Conservation (phyloP, 1,140 invertebrate species). For the Ceratina calcarata region DNA sequence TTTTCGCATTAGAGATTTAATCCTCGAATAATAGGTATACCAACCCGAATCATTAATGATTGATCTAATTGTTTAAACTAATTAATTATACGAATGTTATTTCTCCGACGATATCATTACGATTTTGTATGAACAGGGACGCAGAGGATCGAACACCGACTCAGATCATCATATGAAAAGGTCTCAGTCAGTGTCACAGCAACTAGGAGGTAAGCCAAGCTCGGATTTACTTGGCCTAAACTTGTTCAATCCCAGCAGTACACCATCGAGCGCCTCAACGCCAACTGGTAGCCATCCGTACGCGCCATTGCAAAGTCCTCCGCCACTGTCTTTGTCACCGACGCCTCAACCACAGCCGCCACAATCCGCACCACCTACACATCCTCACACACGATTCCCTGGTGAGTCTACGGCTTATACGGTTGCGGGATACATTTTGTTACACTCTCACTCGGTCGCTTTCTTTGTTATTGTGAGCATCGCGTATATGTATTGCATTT, state of each 20-base stretch:
- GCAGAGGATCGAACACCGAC: slow-evolving; percentile 83
- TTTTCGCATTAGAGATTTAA: not conserved
- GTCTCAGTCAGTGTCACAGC: slow-evolving; percentile 89
- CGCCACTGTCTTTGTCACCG: slow-evolving; percentile 78
- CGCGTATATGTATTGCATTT: not conserved
- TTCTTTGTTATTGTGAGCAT: not conserved
- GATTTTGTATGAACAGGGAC: slow-evolving; percentile 71
- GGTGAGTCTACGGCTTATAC: slow-evolving; percentile 55
- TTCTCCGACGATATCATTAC: not conserved
- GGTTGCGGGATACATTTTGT: no score
- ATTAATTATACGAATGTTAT: not conserved
- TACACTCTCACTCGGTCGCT: slow-evolving; percentile 13
- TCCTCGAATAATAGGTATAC: not conserved
- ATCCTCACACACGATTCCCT: slow-evolving; percentile 73
- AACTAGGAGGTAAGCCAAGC: slow-evolving; percentile 88
- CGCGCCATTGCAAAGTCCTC: slow-evolving; percentile 88
- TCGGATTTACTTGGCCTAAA: slow-evolving; percentile 90
- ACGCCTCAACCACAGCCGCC: slow-evolving; percentile 70
- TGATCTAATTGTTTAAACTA: no score
- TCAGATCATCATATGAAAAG: slow-evolving; percentile 87
- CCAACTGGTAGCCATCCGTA: slow-evolving; percentile 92
- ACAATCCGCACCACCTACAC: slow-evolving; percentile 74
- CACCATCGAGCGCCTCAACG: slow-evolving; percentile 90
- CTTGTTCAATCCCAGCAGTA: slow-evolving; percentile 87
- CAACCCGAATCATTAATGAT: no score